phyloP scores from a whole-genome alignment of 2,888 invertebrate genomes.

The Drosophila monieri region DNA sequence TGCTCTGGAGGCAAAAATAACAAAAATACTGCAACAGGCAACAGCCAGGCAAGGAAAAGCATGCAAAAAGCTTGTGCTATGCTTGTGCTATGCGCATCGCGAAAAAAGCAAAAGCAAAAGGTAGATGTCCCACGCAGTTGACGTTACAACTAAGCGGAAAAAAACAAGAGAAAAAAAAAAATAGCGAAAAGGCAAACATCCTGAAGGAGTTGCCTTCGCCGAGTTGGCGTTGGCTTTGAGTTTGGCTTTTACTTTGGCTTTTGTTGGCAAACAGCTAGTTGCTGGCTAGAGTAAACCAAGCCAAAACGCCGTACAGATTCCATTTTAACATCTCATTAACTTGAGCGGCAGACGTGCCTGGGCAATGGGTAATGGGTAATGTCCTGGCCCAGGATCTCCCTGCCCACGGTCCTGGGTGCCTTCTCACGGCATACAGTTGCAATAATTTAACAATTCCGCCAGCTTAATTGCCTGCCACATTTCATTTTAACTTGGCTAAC shows the following conservation, averaged over 20 bases:
- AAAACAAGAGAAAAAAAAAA: background rate
- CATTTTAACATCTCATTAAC: slow-evolving; percentile 83
- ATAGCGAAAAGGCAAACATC: slow-evolving; percentile 17
- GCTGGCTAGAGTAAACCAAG: slow-evolving; percentile 25
- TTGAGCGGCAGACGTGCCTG: slow-evolving; percentile 64
- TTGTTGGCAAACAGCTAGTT: slow-evolving; percentile 35
- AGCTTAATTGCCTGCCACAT: slow-evolving; percentile 84
- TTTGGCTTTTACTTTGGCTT: slow-evolving; percentile 19
- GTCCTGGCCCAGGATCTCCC: background rate
- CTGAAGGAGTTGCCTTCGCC: slow-evolving; percentile 29
- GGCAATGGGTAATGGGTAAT: slow-evolving; percentile 30
- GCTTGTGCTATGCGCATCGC: too few species aligned
- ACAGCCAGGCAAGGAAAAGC: background rate
- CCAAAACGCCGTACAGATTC: slow-evolving; percentile 59
- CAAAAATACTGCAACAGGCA: slow-evolving; percentile 24
- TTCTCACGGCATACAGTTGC: slow-evolving; percentile 59
- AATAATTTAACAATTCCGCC: slow-evolving; percentile 83
- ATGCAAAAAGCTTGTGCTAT: slow-evolving; percentile 8
- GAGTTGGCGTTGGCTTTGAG: slow-evolving; percentile 14
- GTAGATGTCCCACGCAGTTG: slow-evolving; percentile 36
- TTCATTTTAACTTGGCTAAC: slow-evolving; percentile 75
- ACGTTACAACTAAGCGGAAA: slow-evolving; percentile 45
- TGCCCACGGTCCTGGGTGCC: background rate
- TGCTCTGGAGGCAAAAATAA: slow-evolving; percentile 23
- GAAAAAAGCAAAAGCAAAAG: slow-evolving; percentile 42